Evolutionary conservation across 1,140 invertebrate genomes (phyloP), one percentile per base, ranked within the genome.

Genomic region (Himalopsyche phryganea): DNA sequence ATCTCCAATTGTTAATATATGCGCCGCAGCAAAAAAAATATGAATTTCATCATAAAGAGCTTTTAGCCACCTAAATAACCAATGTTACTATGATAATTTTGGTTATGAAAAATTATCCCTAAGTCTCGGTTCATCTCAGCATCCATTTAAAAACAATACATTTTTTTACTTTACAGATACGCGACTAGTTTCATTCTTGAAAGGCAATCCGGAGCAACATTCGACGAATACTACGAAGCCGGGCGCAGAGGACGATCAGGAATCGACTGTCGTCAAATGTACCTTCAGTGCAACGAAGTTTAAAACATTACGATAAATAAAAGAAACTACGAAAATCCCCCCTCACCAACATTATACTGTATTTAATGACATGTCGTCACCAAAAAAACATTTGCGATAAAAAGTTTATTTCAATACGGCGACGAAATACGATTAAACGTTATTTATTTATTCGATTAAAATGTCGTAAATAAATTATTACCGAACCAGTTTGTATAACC

Each of bases 261-360:
- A 14, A 86, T 90, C 53, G 87, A 92, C 69, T 95, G 92, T 67
- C 82, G 85, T 66, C 84, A 87, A 67, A 76, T 90, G 44, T 93
- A 90, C 76, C 77, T 90, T 55, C 83, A 91, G 67, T 94, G 92
- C 72, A 93, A 93, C 73, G 89, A 92, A 77, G 85, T 91, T 73
- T 92, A 87, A 81, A 49, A 19, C 7, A 23, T n/a, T 4, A 44
- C 23, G 14, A 53, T 23, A 53, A 15, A 28, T 23, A 32, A 53
- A 14, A 40, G 33, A 23, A 53, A 38, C 50, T 51, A 41, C 17
- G 13, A 42, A 40, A 40, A n/a, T 40, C n/a, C 11, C n/a, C 11
- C 38, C 11, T 40, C 38, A 40, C 38, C 11, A 40, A 4, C n/a
- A 40, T 40, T 13, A 13, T 7, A 35, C n/a, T 35, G 6, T 7